phyloP scores from a whole-genome alignment of 2,797 vertebrate genomes.

The Acipenser oxyrinchus region DNA sequence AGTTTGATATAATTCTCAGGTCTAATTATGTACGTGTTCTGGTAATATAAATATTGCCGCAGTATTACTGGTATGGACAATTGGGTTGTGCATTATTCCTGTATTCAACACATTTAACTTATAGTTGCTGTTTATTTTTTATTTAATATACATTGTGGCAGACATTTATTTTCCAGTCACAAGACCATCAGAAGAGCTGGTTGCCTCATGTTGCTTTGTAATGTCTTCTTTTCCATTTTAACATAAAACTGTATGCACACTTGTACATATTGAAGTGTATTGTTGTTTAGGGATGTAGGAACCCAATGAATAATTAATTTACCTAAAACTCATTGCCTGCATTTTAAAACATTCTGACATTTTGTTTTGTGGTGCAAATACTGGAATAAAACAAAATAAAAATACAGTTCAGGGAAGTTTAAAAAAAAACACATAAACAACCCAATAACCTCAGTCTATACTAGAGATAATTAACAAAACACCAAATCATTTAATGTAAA shows the following conservation, averaged over 20 bases:
- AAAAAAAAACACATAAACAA: not conserved
- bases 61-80: not conserved
- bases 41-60: not conserved
- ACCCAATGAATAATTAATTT: too few species aligned
- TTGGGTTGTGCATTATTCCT: too few species aligned
- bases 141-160: too few species aligned
- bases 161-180: too few species aligned
- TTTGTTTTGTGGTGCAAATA: not conserved
- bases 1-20: not conserved
- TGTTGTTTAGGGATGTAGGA: too few species aligned
- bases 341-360: not conserved
- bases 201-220: too few species aligned
- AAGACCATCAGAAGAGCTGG: too few species aligned
- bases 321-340: too few species aligned
- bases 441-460: not conserved
- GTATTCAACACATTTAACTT: not conserved
- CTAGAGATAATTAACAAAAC: not conserved
- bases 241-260: too few species aligned
- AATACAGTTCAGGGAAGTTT: not conserved
- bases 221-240: too few species aligned
- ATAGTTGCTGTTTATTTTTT: not conserved
- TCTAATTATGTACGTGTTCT: not conserved
- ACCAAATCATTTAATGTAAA: not conserved
- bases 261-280: too few species aligned
- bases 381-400: not conserved